Base-by-base conservation (phyloP, 2,797 vertebrate species). In the Vespertilio murinus region DNA sequence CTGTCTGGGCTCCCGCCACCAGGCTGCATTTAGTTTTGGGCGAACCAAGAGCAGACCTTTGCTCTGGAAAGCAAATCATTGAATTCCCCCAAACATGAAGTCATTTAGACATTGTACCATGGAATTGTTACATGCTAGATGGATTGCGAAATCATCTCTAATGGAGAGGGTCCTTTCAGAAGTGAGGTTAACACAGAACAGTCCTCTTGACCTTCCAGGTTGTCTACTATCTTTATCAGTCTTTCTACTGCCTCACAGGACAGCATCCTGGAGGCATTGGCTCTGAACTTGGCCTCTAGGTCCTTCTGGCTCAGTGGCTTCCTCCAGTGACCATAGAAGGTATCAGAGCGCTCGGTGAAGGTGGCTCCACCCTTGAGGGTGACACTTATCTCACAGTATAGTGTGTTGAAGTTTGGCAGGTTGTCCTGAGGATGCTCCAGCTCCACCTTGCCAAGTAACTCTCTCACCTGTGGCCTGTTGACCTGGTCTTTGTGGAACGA, bases 321-420 rank as follows among this genome's bases (percentile, higher is more conserved):
- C 97, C 99, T 99, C 99, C 99, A 99, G 97, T 99, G 99, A 65
- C 99, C 99, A 0, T 99, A 99, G 97, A 99, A 99, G 0, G 99
- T 99, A 35, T 99, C 88, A 0, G 98, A 99, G 30, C 97, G 97
- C 92, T 98, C 98, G 0, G 93, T 94, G 82, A 97, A 91, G 0
- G 3, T 90, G 52, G 40, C 70, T 65, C 98, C 98, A 0, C 98
- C 97, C 14, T 11, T 38, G 1, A 98, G 98, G 0, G 91, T 96
- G 23, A 99, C 79, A 0, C 94, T 97, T 0, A 99, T 96, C 92
- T 99, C 98, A 0, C 99, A 98, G 97, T 99, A 99, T 83, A 99
- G 99, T 6, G 97, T 98, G 70, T 99, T 98, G 49, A 99, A 99
- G 97, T 97, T 99, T 52, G 99, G 98, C 5, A 93, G 96, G 97